phyloP scores from a whole-genome alignment of 35 echinoderm and acorn worm species.

The Chiridota heheva region DNA sequence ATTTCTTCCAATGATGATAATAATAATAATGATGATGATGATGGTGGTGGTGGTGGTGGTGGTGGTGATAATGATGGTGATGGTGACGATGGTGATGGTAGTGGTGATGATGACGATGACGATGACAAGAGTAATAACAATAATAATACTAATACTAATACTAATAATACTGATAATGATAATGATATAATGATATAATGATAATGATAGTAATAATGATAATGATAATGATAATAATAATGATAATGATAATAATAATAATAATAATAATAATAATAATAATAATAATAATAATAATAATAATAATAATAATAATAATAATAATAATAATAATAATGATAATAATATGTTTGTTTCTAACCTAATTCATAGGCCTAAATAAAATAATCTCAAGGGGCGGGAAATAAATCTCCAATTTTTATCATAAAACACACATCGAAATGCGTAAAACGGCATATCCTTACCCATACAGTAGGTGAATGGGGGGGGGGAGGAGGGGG shows the following conservation, averaged over 20 bases:
- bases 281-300: not conserved
- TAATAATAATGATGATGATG: too few relatives aligned
- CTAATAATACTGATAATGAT: not conserved
- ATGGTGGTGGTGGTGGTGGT: too few relatives aligned
- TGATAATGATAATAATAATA: constrained; percentile 1
- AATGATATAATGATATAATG: not conserved
- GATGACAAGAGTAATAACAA: not conserved
- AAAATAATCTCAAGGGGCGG: not conserved
- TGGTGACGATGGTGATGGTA: too few relatives aligned
- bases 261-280: constrained; percentile 8
- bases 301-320: not conserved
- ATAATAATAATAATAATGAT: constrained; percentile 3
- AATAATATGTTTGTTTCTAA: not conserved
- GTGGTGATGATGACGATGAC: too few relatives aligned
- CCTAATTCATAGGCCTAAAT: too few relatives aligned
- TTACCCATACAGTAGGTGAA: too few relatives aligned
- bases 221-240: not conserved
- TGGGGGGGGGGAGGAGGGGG: too few relatives aligned
- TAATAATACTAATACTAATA: not conserved
- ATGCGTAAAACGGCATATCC: too few relatives aligned
- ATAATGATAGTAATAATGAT: not conserved
- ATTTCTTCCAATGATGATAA: too few relatives aligned
- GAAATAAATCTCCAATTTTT: not conserved
- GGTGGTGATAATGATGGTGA: too few relatives aligned
- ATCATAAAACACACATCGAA: not conserved